Evolutionary conservation across 2,888 invertebrate species (phyloP), one percentile per base, ranked within the genome.

Genomic region (Chloromyia formosa): DNA sequence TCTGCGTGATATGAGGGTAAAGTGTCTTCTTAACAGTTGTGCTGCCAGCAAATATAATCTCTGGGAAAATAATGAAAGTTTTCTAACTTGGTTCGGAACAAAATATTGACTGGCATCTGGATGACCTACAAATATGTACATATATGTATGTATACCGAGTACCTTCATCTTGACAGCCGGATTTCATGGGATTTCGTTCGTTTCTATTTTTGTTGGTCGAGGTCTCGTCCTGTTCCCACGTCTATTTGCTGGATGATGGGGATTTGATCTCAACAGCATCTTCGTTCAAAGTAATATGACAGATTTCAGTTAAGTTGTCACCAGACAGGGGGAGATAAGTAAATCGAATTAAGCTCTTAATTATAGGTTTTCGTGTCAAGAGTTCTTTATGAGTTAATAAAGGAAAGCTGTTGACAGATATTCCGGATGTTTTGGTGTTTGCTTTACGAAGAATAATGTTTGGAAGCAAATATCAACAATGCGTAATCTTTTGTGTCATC

Each of bases 11-110:
- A 68, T 68, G 66, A 68, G 66, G 66, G 66, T 68, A 53, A 68
- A 68, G 22, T 68, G 66, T 45, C 49, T 68, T 68, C 66, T 68
- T 68, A 49, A 53, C 66, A 68, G 20, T 68, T 68, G 20, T 49
- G 22, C 20, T 68, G 66, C 20, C 66, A 49, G 45, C 49, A 68
- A 68, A 68, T 68, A 68, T 49, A 49, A 49, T 61, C 61, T 61
- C 61, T 45, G 66, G 23, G 66, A 68, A 68, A 68, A 68, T 68
- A 68, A 68, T 68, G 49, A 68, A 68, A 68, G 20, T 68, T 68
- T 68, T 5, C 22, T n/a, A 45, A 20, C 35, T 27, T 23, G 3
- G 27, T 35, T 7, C 27, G 3, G 7, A 35, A 7, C 27, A 27
- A 1, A 23, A 23, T 61, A 61, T 61, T 61, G 61, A 61, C 61